Evolutionary conservation across 2,113 vertebrate species (phyloP), one percentile per base, ranked within the genome.

Genomic region (Natator depressus): DNA sequence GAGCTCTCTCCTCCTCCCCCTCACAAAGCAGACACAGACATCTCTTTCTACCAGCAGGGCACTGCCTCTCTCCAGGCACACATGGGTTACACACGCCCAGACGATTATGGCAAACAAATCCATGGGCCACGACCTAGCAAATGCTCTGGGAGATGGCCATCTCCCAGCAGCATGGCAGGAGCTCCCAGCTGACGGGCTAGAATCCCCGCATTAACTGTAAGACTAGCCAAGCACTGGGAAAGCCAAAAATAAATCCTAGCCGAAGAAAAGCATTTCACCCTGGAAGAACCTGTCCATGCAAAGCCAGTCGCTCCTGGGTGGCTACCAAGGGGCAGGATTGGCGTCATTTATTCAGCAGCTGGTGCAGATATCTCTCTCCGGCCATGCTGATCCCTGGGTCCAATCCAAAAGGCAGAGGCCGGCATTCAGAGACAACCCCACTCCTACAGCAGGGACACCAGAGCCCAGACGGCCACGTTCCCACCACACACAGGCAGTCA

Each of bases 241-340:
- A 96, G 90, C 94, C 51, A 80, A 96, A 94, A 97, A 94, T 54
- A 97, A 97, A 97, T 50, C 91, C n/a, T 17, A 85, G 83, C 0
- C 0, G 89, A 83, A 91, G 85, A 54, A 88, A 84, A 93, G 49
- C 85, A 54, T 89, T 94, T 95, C 95, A 90, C 75, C 59, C 53
- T 82, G 55, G 69, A 91, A 93, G 93, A 81, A 87, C 54, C 42
- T 7, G 79, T 92, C 89, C 94, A 89, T 76, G 84, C 51, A 13
- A 89, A 84, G 62, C 84, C 86, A 76, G 83, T 29, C 93, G 87
- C 87, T 83, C 65, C 87, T 94, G 95, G 83, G 88, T 82, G 72
- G 82, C 55, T 55, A 94, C 90, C 96, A 53, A 20, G 2, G 87
- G 87, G 90, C 75, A 69, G 76, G 91, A 50, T 92, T 3, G 0